Percentiles rank a stretch among this genome's conserved stretches.
These are phyloP conservation scores for Tryphoninae sp. DNA, from an alignment of 2,888 invertebrate species.

Conservation along the genomic window DNA sequence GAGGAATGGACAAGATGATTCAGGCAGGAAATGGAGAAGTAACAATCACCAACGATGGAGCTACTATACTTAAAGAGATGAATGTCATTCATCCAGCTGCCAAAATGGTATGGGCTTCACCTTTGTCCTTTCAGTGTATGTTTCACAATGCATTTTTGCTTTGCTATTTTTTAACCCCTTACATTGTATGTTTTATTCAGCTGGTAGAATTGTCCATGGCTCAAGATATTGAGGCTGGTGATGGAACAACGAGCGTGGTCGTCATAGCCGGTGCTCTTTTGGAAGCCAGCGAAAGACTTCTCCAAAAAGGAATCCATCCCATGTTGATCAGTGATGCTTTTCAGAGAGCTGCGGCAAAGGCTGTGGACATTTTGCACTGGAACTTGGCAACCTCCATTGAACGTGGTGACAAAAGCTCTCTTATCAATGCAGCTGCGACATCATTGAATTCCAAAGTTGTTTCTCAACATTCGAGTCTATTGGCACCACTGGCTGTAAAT, in stretches of 20 bases:
- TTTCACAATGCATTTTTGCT: neutral
- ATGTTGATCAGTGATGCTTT: slow-evolving; percentile 98
- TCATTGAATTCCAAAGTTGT: slow-evolving; percentile 99
- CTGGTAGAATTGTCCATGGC: slow-evolving; percentile 98
- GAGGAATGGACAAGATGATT: slow-evolving; percentile 99
- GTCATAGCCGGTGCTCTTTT: slow-evolving; percentile 97
- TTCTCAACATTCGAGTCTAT: slow-evolving; percentile 96
- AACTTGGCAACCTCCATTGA: slow-evolving; percentile 94
- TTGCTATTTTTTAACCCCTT: slow-evolving; percentile 15
- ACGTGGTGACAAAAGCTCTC: slow-evolving; percentile 91
- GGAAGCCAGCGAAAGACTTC: slow-evolving; percentile 95
- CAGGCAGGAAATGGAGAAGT: slow-evolving; percentile 98
- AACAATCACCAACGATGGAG: slow-evolving; percentile 99
- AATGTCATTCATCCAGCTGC: slow-evolving; percentile 99
- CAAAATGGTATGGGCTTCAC: slow-evolving; percentile 90
- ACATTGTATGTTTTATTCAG: slow-evolving; percentile 82
- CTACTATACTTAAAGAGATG: slow-evolving; percentile 99
- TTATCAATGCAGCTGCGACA: slow-evolving; percentile 98
- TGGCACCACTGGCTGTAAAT: slow-evolving; percentile 98
- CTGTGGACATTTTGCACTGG: slow-evolving; percentile 88
- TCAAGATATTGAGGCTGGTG: slow-evolving; percentile 99
- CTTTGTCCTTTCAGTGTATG: neutral
- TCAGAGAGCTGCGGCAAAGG: slow-evolving; percentile 91
- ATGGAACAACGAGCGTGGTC: slow-evolving; percentile 99
- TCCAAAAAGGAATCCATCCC: slow-evolving; percentile 97